Evolutionary conservation across 2,797 vertebrate species (phyloP).

Genomic region (Hippoglossus hippoglossus): DNA sequence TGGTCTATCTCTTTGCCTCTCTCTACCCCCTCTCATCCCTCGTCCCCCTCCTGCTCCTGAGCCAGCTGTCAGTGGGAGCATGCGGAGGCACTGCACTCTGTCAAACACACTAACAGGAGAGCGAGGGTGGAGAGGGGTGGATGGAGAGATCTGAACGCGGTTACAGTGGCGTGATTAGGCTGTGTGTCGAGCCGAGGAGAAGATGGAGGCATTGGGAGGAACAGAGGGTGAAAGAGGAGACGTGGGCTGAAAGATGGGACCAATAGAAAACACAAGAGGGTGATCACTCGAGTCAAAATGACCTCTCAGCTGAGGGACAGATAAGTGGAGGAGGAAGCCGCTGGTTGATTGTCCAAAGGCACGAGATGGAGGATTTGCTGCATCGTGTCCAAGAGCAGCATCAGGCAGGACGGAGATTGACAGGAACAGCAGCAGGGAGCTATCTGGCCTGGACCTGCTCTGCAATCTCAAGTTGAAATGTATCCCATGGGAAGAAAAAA

Average conservation of each 20-base stretch:
- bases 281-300: conserved; percentile 48
- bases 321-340: conserved; percentile 20
- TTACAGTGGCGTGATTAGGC: conserved; percentile 65
- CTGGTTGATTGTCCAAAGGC: conserved; percentile 36
- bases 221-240: conserved; percentile 25
- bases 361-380: conserved; percentile 31
- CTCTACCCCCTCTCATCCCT: conserved; percentile 47
- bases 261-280: conserved; percentile 39
- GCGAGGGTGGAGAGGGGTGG: conserved; percentile 36
- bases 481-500: not conserved
- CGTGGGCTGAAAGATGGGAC: conserved; percentile 41
- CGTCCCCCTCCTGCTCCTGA: conserved; percentile 11
- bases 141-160: conserved; percentile 65
- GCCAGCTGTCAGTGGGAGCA: conserved; percentile 76
- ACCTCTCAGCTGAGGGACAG: conserved; percentile 47
- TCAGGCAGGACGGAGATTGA: conserved; percentile 24
- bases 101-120: conserved; percentile 62
- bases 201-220: conserved; percentile 19
- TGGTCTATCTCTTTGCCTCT: conserved; percentile 58
- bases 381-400: not conserved
- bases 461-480: conserved; percentile 21
- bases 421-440: conserved; percentile 21
- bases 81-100: conserved; percentile 65
- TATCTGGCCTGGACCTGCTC: conserved; percentile 17
- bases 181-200: conserved; percentile 20